A percentile compares a stretch with the other conserved stretches of the same genome.
Evolutionary conservation across 2,888 invertebrate species (phyloP).

Genomic region (Drosophila borborema): DNA sequence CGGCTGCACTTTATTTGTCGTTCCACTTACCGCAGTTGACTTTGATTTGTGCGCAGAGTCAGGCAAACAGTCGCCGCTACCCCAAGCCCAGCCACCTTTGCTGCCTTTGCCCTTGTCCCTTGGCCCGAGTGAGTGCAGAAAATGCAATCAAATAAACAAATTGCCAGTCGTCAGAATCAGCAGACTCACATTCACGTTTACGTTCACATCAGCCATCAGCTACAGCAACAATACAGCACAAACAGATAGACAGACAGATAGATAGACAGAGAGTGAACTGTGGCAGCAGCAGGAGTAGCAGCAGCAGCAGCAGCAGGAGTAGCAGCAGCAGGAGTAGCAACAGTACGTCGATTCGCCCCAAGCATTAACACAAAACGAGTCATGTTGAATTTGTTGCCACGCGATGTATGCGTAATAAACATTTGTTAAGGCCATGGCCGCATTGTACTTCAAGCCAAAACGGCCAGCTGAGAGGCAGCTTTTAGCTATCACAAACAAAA

Average conservation of each 20-base stretch:
- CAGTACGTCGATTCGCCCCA: slow-evolving; percentile 27
- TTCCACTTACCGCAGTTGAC: slow-evolving; percentile 67
- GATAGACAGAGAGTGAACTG: not conserved
- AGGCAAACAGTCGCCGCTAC: slow-evolving; percentile 32
- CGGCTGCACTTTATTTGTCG: slow-evolving; percentile 63
- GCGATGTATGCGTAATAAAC: slow-evolving; percentile 58
- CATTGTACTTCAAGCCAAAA: slow-evolving; percentile 1
- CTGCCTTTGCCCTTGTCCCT: slow-evolving; percentile 4
- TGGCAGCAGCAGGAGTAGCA: not conserved
- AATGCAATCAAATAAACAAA: slow-evolving; percentile 70
- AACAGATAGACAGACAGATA: not conserved
- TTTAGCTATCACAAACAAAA: not conserved
- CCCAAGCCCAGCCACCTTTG: not conserved
- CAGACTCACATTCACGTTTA: slow-evolving; percentile 26
- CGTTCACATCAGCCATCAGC: slow-evolving; percentile 20
- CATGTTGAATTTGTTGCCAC: slow-evolving; percentile 59
- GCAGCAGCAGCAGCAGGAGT: not conserved
- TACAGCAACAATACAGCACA: slow-evolving; percentile 2
- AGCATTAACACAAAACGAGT: slow-evolving; percentile 50
- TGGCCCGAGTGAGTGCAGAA: slow-evolving; percentile 31
- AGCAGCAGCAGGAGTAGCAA: not conserved
- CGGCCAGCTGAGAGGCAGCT: not conserved
- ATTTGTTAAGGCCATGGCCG: slow-evolving; percentile 42
- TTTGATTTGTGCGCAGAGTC: slow-evolving; percentile 64
- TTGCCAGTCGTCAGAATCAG: slow-evolving; percentile 61